Percentiles rank a stretch among this genome's conserved stretches.
phyloP scores from a whole-genome alignment of 1,140 invertebrate species.

The Helicoverpa armigera region DNA sequence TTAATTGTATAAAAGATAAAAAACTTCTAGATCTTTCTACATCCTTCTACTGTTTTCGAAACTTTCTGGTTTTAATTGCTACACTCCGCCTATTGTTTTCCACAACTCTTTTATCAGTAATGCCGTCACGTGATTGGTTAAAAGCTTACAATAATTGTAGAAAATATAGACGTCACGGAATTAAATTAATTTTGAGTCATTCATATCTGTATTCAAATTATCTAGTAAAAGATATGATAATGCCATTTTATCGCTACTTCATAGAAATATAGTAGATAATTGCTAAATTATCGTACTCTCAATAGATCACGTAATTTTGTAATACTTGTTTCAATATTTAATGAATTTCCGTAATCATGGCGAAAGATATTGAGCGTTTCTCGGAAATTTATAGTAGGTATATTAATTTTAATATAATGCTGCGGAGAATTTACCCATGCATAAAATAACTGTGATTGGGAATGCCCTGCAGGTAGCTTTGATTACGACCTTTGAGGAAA shows the following conservation, averaged over 20 bases:
- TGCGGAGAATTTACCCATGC: no score
- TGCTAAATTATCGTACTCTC: constrained; percentile 4
- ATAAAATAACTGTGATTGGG: not conserved
- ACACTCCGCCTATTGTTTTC: not conserved
- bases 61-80: no score
- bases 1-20: no score
- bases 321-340: not conserved
- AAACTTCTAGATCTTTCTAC: not conserved
- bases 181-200: not conserved
- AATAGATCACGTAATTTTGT: constrained; percentile 10
- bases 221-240: not conserved
- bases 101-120: not conserved
- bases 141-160: constrained; percentile 2
- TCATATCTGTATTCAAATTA: not conserved
- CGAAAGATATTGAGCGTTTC: no score
- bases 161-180: not conserved
- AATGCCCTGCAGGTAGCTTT: not conserved
- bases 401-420: no score
- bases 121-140: constrained; percentile 9
- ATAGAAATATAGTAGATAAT: constrained; percentile 10
- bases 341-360: no score
- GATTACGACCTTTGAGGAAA: not conserved
- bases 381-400: no score
- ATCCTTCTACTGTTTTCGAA: not conserved
- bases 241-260: not conserved